A percentile compares a stretch with the other conserved stretches of the same genome.
These are phyloP conservation scores for Arrhamphus sclerolepis DNA, from an alignment of 2,797 vertebrate genomes.

Conservation along the genomic window DNA sequence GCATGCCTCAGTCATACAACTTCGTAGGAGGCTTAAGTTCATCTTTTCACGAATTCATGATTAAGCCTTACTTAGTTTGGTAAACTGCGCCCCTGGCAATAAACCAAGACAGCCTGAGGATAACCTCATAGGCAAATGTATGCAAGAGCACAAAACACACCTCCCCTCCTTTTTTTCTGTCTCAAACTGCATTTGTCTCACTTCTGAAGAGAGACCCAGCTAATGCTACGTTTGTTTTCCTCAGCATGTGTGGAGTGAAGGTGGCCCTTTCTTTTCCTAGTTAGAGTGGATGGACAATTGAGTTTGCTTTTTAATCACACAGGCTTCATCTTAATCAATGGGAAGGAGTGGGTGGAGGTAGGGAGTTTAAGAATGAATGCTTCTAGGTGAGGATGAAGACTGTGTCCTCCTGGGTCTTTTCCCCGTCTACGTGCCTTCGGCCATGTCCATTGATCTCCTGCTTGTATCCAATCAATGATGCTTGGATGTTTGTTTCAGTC, in stretches of 20 bases:
- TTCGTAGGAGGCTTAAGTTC: background rate
- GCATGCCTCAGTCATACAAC: conserved; percentile 27
- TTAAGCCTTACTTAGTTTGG: conserved; percentile 23
- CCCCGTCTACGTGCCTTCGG: conserved; percentile 57
- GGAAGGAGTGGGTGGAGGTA: background rate
- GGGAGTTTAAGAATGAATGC: conserved; percentile 14
- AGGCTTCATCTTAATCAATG: conserved; percentile 37
- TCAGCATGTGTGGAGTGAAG: background rate
- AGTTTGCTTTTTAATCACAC: conserved; percentile 58
- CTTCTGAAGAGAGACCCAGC: conserved; percentile 52
- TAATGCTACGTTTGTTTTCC: conserved; percentile 18
- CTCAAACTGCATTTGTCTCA: conserved; percentile 59
- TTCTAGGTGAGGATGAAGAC: background rate
- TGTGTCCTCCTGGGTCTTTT: conserved; percentile 19
- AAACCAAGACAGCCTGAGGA: conserved; percentile 30
- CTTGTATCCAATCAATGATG: conserved; percentile 68
- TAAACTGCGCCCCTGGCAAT: conserved; percentile 19
- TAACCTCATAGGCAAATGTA: conserved; percentile 49
- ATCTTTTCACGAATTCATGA: background rate
- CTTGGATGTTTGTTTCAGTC: conserved; percentile 71
- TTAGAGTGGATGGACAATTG: conserved; percentile 24
- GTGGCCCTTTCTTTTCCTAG: too few relatives aligned
- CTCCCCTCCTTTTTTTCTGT: conserved; percentile 35
- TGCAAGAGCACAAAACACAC: conserved; percentile 31
- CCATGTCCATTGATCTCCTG: conserved; percentile 71